Percentiles rank a stretch among this genome's conserved stretches.
These are phyloP conservation scores for Asobara japonica DNA, from an alignment of 1,140 invertebrate species.

Conservation along the genomic window DNA sequence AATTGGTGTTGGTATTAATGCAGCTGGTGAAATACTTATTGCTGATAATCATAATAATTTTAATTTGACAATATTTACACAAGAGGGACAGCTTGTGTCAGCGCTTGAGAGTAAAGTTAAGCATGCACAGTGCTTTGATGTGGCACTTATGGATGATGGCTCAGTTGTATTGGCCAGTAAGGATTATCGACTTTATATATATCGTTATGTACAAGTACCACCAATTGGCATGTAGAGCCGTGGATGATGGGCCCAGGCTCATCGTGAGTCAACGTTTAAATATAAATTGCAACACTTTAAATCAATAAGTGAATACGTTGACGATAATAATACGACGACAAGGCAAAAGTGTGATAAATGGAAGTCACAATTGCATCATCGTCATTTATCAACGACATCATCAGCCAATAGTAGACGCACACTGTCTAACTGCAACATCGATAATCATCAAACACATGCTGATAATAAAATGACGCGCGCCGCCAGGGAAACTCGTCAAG, in stretches of 20 bases:
- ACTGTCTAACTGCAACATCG: background rate
- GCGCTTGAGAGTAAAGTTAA: conserved; percentile 99
- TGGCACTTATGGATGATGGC: conserved; percentile 99
- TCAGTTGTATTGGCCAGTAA: conserved; percentile 98
- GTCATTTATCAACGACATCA: conserved; percentile 3
- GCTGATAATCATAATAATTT: conserved; percentile 99
- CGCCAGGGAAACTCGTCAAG: conserved; percentile 30
- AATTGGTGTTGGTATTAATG: conserved; percentile 98
- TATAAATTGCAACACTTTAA: background rate
- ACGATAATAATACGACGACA: background rate
- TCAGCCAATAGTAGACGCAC: conserved; percentile 7
- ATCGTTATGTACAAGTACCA: conserved; percentile 92
- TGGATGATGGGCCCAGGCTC: conserved; percentile 42
- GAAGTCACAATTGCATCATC: background rate
- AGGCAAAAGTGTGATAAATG: conserved; percentile 6
- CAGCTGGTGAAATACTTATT: conserved; percentile 94
- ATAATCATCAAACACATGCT: background rate
- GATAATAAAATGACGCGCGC: conserved; percentile 16
- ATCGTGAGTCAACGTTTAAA: conserved; percentile 17
- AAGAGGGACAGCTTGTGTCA: conserved; percentile 94
- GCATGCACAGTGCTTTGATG: conserved; percentile 99
- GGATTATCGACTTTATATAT: conserved; percentile 99
- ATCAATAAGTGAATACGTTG: background rate
- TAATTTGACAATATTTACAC: conserved; percentile 97
- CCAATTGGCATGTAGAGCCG: conserved; percentile 82